Percentiles rank a stretch among this genome's conserved stretches.
Conservation (phyloP, 2,113 vertebrate genomes). For the Trichomycterus rosablanca region DNA sequence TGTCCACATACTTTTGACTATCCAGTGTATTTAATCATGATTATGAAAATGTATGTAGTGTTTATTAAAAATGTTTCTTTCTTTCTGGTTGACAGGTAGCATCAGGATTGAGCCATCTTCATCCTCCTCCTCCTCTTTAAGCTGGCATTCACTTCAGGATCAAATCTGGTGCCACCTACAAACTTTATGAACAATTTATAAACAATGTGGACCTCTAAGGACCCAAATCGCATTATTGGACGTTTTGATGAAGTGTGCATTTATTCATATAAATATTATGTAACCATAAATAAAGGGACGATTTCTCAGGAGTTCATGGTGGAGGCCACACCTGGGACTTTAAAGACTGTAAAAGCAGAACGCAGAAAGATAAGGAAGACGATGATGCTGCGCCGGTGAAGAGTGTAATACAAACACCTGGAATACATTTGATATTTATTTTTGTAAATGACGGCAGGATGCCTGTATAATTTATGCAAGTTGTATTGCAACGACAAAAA, state of each 20-base stretch:
- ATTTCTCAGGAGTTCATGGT: slow-evolving; percentile 97
- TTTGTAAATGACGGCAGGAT: slow-evolving; percentile 88
- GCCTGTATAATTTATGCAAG: slow-evolving; percentile 99
- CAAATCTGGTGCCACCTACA: neutral
- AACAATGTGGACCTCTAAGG: neutral
- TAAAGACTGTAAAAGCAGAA: too few species aligned
- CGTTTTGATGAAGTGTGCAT: slow-evolving; percentile 2
- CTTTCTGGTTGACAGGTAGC: neutral
- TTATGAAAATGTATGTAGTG: too few species aligned
- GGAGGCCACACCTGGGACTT: too few species aligned
- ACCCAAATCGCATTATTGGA: neutral
- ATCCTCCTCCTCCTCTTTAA: neutral
- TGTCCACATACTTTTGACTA: too few species aligned
- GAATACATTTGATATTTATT: slow-evolving; percentile 99
- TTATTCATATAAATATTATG: slow-evolving; percentile 26
- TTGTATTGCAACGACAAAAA: slow-evolving; percentile 92
- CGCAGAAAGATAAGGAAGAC: too few species aligned
- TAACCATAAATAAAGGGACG: slow-evolving; percentile 64
- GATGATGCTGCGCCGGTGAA: too few species aligned
- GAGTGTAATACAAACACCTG: slow-evolving; percentile 50
- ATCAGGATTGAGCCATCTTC: too few species aligned
- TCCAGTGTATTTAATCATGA: too few species aligned
- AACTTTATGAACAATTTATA: neutral
- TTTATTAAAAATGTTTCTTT: too few species aligned
- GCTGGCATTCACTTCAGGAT: neutral